Evolutionary conservation across 2,113 vertebrate genomes (phyloP).

Genomic region (Pteropus alecto): DNA sequence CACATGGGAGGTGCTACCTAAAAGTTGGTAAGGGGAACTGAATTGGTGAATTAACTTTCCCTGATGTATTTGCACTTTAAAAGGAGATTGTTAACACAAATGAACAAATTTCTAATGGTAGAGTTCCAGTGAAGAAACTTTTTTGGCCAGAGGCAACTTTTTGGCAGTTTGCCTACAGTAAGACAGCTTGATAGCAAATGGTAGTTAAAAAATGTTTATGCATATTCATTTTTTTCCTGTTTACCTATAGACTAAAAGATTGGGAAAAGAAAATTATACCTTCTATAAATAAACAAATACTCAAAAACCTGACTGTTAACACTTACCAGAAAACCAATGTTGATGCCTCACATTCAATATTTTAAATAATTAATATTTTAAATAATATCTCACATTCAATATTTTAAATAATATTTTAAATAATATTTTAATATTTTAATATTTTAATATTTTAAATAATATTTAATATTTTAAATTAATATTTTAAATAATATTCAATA

Average conservation of each 20-base stretch:
- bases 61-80: background rate
- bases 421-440: no score
- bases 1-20: background rate
- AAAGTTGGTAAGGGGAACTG: background rate
- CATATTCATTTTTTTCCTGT: background rate
- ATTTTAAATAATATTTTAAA: no score
- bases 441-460: slow-evolving; percentile 66
- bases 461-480: slow-evolving; percentile 62
- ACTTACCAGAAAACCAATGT: slow-evolving; percentile 57
- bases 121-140: slow-evolving; percentile 1
- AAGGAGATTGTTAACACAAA: slow-evolving; percentile 21
- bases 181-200: slow-evolving; percentile 42
- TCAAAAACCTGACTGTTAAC: slow-evolving; percentile 46
- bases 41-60: background rate
- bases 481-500: no score
- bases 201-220: slow-evolving; percentile 42
- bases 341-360: slow-evolving; percentile 59
- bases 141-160: slow-evolving; percentile 37
- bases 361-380: slow-evolving; percentile 75
- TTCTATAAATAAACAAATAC: slow-evolving; percentile 54
- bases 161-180: background rate
- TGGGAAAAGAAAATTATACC: slow-evolving; percentile 32
- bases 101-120: slow-evolving; percentile 32
- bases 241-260: slow-evolving; percentile 35
- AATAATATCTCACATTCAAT: no score